Conservation (phyloP, 2,888 invertebrate species). For the Caenorhabditis drosophilae region DNA sequence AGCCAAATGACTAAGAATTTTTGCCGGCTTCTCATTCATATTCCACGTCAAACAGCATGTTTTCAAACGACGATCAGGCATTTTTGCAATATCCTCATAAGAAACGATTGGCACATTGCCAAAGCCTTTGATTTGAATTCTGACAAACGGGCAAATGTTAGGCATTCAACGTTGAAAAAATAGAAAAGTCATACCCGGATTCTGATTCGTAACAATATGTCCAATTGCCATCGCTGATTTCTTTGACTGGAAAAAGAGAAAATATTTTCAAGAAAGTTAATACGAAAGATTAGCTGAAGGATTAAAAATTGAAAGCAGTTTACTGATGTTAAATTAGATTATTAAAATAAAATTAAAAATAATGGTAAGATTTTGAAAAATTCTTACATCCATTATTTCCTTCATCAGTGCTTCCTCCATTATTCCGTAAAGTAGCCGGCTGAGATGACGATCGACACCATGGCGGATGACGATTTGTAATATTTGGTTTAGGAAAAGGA, state of each 20-base stretch:
- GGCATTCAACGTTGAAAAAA: not conserved
- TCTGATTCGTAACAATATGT: slow-evolving; percentile 26
- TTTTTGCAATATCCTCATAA: slow-evolving; percentile 38
- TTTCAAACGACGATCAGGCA: slow-evolving; percentile 33
- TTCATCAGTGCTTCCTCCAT: not conserved
- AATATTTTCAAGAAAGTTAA: slow-evolving; percentile 14
- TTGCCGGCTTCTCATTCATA: slow-evolving; percentile 54
- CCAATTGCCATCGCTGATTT: slow-evolving; percentile 38
- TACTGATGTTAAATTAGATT: no score
- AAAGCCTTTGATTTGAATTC: slow-evolving; percentile 41
- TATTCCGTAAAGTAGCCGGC: slow-evolving; percentile 26
- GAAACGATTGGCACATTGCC: slow-evolving; percentile 47
- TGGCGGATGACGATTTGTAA: slow-evolving; percentile 5
- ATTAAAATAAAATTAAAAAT: no score
- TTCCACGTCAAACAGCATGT: slow-evolving; percentile 58
- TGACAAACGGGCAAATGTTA: slow-evolving; percentile 9
- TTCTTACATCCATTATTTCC: slow-evolving; percentile 18
- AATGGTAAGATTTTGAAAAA: no score
- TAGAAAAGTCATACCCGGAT: slow-evolving; percentile 6
- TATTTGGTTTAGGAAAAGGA: no score
- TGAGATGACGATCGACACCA: slow-evolving; percentile 31
- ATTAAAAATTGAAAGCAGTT: no score
- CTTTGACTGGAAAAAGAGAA: slow-evolving; percentile 30
- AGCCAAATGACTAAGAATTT: slow-evolving; percentile 34
- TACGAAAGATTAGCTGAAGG: not conserved